Evolutionary conservation across 2,888 invertebrate genomes (phyloP).

Genomic region (Trisateles emortualis): DNA sequence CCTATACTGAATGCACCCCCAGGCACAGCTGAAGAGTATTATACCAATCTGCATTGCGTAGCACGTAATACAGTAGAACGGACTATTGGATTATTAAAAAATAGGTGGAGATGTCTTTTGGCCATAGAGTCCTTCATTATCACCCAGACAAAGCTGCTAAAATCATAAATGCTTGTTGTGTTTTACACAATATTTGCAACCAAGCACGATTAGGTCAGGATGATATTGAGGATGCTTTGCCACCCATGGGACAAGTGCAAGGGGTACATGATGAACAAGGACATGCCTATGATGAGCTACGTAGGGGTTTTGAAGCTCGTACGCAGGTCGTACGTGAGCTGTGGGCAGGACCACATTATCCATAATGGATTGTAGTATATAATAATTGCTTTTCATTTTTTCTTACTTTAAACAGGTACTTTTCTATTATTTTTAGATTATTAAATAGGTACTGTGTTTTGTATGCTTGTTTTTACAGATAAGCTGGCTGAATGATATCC

Average conservation of each 20-base stretch:
- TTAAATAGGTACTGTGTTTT: no score
- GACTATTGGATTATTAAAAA: neutral
- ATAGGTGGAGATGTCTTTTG: neutral
- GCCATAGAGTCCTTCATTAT: no score
- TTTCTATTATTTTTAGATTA: no score
- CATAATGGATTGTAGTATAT: no score
- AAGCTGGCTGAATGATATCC: no score
- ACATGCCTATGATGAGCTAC: neutral
- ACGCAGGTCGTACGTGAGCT: no score
- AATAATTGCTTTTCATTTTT: no score
- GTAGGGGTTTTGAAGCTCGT: neutral
- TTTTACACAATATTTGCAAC: neutral
- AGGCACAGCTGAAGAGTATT: neutral
- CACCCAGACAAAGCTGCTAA: neutral
- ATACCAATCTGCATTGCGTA: neutral
- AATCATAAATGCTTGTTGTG: conserved; percentile 7
- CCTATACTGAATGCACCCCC: neutral
- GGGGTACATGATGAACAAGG: neutral
- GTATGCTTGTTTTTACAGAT: no score
- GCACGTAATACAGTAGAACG: neutral
- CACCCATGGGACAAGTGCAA: neutral
- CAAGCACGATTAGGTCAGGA: neutral
- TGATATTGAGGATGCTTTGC: neutral
- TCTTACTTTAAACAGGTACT: no score
- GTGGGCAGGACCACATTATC: no score